Conservation (phyloP, 2,797 vertebrate species). For the Gorsachius magnificus region DNA sequence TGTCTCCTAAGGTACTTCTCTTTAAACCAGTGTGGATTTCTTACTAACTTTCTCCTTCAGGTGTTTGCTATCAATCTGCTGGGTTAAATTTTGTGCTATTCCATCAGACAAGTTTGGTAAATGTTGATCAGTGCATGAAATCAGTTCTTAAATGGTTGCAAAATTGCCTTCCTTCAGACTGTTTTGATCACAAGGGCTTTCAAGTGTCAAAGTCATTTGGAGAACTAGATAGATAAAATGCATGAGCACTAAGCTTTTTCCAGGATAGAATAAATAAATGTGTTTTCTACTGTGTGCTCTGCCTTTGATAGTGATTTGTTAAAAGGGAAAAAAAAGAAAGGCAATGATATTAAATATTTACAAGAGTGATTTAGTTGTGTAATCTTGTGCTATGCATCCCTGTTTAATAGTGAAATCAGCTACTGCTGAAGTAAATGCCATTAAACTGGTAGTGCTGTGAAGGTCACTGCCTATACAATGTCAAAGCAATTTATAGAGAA, state of each 20-base stretch:
- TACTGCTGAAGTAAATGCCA: slow-evolving; percentile 73
- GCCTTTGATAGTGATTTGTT: slow-evolving; percentile 77
- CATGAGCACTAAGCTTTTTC: slow-evolving; percentile 73
- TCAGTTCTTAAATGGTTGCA: slow-evolving; percentile 74
- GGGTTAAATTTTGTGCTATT: slow-evolving; percentile 61
- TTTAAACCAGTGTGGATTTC: slow-evolving; percentile 43
- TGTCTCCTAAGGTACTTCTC: slow-evolving; percentile 11
- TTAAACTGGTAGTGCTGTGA: slow-evolving; percentile 71
- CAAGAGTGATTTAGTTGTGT: slow-evolving; percentile 79
- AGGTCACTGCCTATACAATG: slow-evolving; percentile 75
- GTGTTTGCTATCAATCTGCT: slow-evolving; percentile 32
- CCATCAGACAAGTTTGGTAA: slow-evolving; percentile 60
- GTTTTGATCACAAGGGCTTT: slow-evolving; percentile 78
- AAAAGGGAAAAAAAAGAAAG: slow-evolving; percentile 70
- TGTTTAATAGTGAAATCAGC: slow-evolving; percentile 78
- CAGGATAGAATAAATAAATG: slow-evolving; percentile 78
- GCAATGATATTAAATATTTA: slow-evolving; percentile 81
- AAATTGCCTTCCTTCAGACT: slow-evolving; percentile 75
- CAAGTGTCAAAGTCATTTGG: slow-evolving; percentile 80
- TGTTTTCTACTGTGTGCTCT: slow-evolving; percentile 75
- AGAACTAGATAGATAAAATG: slow-evolving; percentile 78
- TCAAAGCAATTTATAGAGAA: slow-evolving; percentile 74
- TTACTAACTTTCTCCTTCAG: slow-evolving; percentile 59
- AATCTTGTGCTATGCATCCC: slow-evolving; percentile 69
- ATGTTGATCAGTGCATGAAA: slow-evolving; percentile 74